Evolutionary conservation across 2,113 vertebrate species (phyloP).

Genomic region (Cyprinus carpio): DNA sequence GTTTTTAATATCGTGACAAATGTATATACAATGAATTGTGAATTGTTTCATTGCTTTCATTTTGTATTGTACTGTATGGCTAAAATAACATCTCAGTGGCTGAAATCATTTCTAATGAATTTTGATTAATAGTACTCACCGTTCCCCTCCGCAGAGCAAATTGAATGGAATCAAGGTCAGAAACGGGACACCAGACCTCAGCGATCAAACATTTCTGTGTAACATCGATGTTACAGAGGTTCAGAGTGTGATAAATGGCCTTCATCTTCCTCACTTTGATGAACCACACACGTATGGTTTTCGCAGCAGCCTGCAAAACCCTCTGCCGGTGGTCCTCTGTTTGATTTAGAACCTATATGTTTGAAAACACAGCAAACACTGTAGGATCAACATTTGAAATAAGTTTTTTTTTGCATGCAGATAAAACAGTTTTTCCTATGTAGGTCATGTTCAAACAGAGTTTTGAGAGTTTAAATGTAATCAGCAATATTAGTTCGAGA

Average conservation of each 20-base stretch:
- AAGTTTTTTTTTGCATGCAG: background rate
- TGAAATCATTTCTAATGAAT: constrained; percentile 10
- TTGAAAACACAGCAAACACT: background rate
- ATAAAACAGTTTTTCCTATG: background rate
- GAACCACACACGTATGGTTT: constrained; percentile 95
- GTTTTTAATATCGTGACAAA: too few relatives aligned
- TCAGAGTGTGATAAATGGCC: constrained; percentile 97
- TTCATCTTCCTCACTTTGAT: constrained; percentile 99
- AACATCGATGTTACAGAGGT: constrained; percentile 97
- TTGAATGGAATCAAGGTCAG: constrained; percentile 97
- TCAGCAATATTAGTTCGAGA: background rate
- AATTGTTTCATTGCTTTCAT: background rate
- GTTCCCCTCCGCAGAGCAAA: constrained; percentile 94
- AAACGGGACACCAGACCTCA: constrained; percentile 97
- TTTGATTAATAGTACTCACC: constrained; percentile 72
- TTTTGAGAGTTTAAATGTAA: background rate
- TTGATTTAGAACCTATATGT: constrained; percentile 90
- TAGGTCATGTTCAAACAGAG: too few relatives aligned
- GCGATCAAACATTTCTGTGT: constrained; percentile 99
- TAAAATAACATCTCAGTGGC: background rate
- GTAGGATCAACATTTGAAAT: background rate
- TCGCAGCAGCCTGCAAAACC: constrained; percentile 93
- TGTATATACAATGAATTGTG: too few relatives aligned
- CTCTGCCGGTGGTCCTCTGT: constrained; percentile 96
- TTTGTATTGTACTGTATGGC: background rate